Base-by-base conservation (phyloP, 1,140 invertebrate genomes). In the Zophobas atratus region DNA sequence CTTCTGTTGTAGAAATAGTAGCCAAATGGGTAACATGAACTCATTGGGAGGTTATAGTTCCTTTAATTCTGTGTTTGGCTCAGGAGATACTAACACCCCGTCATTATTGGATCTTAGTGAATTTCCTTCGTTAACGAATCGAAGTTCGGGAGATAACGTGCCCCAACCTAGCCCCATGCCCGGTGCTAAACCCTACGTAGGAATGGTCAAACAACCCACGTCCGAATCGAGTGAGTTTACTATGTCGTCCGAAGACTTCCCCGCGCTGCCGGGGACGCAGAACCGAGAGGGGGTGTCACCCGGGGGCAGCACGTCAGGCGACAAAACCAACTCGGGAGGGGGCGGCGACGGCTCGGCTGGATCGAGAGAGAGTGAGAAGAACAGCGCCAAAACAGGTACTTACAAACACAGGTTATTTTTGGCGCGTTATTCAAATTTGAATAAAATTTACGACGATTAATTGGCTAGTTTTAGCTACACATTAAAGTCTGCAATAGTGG, bases 221-320 rank as follows among this genome's bases (percentile, higher is more conserved):
- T 92, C 94, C 39, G 95, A 97, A 87, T 91, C 95, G 81, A 96
- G 93, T 83, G 98, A 99, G 88, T 99, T 99, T 88, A 96, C 95
- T 80, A 99, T 99, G 92, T 98, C 97, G 82, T 96, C 94, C 81
- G 98, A 99, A 90, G 98, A 99, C 88, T 99, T 99, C 89, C 98
- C 98, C 80, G 98, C 98, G 85, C 90, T 99, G 87, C 98, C 93
- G 77, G 93, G 84, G 33, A 85, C 86, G 34, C 86, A 94, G 90
- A 82, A 88, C 81, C 87, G 89, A 83, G 89, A 89, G 76, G 88
- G 89, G 8, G 87, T 88, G 2, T 89, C 89, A 36, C 89, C 89
- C 1, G 89, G 88, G 46, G 87, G 87, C 35, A 88, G 86, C 74
- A 84, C 88, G 60, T 86, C 87, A 48, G 79, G 89, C 80, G 90